Base-by-base conservation (phyloP, 2,113 vertebrate genomes). In the Gadus macrocephalus region DNA sequence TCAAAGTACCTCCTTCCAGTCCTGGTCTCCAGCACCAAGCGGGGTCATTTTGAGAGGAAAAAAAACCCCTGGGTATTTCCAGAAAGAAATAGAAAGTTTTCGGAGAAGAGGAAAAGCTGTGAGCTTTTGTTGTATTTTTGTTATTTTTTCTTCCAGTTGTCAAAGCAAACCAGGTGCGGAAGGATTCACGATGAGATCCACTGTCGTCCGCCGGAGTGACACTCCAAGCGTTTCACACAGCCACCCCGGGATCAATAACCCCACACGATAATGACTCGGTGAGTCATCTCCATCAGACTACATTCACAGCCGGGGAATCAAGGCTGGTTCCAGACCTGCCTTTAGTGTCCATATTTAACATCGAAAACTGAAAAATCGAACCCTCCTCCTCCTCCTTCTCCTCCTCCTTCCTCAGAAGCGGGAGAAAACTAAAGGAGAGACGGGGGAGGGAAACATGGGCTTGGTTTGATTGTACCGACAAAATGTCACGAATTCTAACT, bases 11-110 rank as follows among this genome's bases (percentile, higher is more conserved):
- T 35, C 53, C 74, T 79, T 71, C 73, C 76, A 67, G 58, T 71
- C 70, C 78, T 77, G 66, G 80, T 81, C 78, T 83, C 2, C 31
- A 4, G 31, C 76, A 73, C 78, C 73, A 69, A 78, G 63, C 69
- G 66, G 66, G 65, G 79, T 76, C 15, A 79, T 83, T 74, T 81
- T 72, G 60, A 77, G 69, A 81, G 4, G 6, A 35, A 35, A 4
- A 35, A 35, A 35, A 35, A 35, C 5, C 31, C 5, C 28, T 31
- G 31, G 31, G 4, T 35, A 35, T 35, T 35, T 35, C 6, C 31
- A 35, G 31, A 35, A 35, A 35, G 31, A 35, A 35, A 35, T 35
- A 5, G 31, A 35, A 35, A 20, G 78, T 75, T 78, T 74, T 84
- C 58, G n/a, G n/a, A n/a, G n/a, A 53, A 78, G 71, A 62, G 55